Conservation (phyloP, 2,797 vertebrate species). For the Enteromius anoplus region DNA sequence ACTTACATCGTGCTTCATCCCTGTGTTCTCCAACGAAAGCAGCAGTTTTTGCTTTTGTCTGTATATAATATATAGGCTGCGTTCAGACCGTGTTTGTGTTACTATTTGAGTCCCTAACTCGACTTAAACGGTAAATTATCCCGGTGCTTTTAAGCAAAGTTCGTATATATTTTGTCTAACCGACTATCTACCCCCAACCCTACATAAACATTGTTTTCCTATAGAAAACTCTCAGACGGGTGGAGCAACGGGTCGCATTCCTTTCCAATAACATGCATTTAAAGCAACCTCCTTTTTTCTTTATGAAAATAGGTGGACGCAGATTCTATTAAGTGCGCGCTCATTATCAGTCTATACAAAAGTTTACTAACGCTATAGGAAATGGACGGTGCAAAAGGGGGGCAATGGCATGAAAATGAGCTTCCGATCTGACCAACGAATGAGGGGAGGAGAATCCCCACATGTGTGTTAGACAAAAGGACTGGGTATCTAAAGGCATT, state of each 20-base stretch:
- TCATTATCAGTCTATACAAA: background rate
- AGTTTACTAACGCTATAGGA: conserved; percentile 14
- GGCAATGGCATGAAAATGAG: conserved; percentile 8
- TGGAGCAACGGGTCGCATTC: conserved; percentile 36
- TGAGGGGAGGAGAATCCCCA: conserved; percentile 26
- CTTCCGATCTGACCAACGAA: conserved; percentile 35
- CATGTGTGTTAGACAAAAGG: conserved; percentile 30
- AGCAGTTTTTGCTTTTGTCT: background rate
- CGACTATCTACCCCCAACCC: background rate
- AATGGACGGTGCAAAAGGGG: background rate
- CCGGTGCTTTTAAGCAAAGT: background rate
- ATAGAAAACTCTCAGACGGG: conserved; percentile 48
- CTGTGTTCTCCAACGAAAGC: conserved; percentile 27
- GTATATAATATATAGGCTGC: conserved; percentile 23
- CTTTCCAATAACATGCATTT: background rate
- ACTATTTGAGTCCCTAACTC: background rate
- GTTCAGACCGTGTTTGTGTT: background rate
- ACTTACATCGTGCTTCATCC: conserved; percentile 26
- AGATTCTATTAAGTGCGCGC: background rate
- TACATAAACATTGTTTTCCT: conserved; percentile 19
- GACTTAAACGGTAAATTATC: background rate
- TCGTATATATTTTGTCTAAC: background rate
- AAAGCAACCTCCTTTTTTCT: background rate
- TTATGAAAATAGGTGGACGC: too few species aligned
- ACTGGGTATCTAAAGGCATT: background rate